Conservation (phyloP, 1,140 invertebrate genomes). For the Dendrolimus punctatus region DNA sequence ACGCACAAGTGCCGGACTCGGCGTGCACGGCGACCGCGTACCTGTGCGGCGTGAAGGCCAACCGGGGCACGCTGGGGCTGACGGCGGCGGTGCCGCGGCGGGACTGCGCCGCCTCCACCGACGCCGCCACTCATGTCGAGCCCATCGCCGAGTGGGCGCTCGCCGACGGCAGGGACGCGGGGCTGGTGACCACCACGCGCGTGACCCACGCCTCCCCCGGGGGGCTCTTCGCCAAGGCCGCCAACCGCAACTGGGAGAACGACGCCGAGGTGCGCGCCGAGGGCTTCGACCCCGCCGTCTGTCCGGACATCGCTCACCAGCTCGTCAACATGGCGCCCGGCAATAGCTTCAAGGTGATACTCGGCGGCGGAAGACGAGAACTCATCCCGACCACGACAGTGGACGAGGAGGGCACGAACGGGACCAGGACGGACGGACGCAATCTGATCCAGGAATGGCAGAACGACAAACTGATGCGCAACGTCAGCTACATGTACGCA, state of each 20-base stretch:
- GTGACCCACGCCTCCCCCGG: conserved; percentile 75
- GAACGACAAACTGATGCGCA: conserved; percentile 48
- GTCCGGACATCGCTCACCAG: conserved; percentile 84
- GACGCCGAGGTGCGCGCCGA: conserved; percentile 11
- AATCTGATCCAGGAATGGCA: conserved; percentile 67
- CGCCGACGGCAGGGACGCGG: conserved; percentile 72
- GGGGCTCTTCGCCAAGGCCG: conserved; percentile 23
- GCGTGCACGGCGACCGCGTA: conserved; percentile 87
- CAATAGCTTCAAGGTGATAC: conserved; percentile 74
- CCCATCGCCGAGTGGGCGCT: conserved; percentile 84
- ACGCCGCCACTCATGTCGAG: conserved; percentile 69
- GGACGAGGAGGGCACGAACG: conserved; percentile 77
- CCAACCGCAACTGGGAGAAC: conserved; percentile 26
- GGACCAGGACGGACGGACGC: conserved; percentile 73
- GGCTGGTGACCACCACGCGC: conserved; percentile 80
- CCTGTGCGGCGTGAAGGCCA: conserved; percentile 86
- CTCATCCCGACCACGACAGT: conserved; percentile 73
- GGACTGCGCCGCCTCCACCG: conserved; percentile 72
- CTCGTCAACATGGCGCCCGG: conserved; percentile 78
- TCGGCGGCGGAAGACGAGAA: conserved; percentile 83
- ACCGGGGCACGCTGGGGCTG: conserved; percentile 83
- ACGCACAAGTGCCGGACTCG: conserved; percentile 84
- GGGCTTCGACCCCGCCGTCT: conserved; percentile 24
- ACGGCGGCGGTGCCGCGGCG: conserved; percentile 73
- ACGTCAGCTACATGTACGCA: conserved; percentile 77